Base-by-base conservation (phyloP, 2,888 invertebrate species). In the Exocentrus adspersus region DNA sequence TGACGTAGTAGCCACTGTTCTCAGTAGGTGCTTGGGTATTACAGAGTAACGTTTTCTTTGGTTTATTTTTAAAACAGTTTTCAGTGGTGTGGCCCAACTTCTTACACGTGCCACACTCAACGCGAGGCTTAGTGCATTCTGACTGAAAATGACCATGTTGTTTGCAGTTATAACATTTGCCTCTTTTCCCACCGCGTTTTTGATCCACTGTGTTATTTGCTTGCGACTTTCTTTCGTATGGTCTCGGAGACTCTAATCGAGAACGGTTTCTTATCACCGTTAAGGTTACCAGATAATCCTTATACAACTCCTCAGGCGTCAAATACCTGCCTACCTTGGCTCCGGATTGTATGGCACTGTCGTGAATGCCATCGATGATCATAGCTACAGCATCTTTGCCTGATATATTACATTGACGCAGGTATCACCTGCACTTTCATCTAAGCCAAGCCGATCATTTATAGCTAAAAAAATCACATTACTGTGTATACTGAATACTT, bases 261-360 rank as follows among this genome's bases (percentile, higher is more conserved):
- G 19, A 19, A 46, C 19, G 20, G 9, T 46, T 21, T n/a, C n/a
- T 46, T 9, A 21, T 12, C 20, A 9, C 46, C 19, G 3, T 19
- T 12, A 51, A n/a, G 5, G 16, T 51, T 24, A 30, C 20, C 12
- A 51, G 19, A 28, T 51, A 51, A 16, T 51, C 28, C 3, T 24
- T 14, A 28, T 51, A 51, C 32, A 28, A 7, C 17, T 51, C 51
- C 19, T 51, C 51, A 5, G 51, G 51, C 30, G 51, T 51, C 12
- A 5, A 14, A n/a, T 51, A 51, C 30, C 51, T 24, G 10, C 28
- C 51, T 9, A 17, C 51, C 30, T 28, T 32, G 1, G 51, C 30
- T 3, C 30, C 51, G 1, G 24, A 16, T n/a, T 51, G 51, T 5
- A 51, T 16, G 7, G 51, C 17, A 2, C 2, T 4, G n/a, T 51